Evolutionary conservation across 2,113 vertebrate genomes (phyloP), one percentile per base, ranked within the genome.

Genomic region (Calidris pygmaea): DNA sequence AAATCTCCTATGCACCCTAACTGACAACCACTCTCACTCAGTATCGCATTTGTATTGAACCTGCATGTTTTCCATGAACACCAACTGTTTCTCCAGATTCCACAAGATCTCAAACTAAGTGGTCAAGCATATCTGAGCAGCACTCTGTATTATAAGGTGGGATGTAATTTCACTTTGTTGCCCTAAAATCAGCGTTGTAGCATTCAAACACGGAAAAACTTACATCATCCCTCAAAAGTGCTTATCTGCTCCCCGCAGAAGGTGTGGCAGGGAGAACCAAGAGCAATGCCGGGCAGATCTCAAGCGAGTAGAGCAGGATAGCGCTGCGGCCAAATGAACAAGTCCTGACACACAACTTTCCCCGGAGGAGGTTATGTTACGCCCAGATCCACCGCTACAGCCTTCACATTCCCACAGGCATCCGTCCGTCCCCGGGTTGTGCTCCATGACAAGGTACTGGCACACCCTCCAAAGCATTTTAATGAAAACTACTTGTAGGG

Each of bases 401-500:
- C 84, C 84, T 75, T 50, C 87, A 79, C 59, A 67, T 96, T 96
- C 95, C 93, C 95, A 96, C 68, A 89, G 91, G 89, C 77, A 71
- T 50, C 70, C 17, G 4, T 87, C 84, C 27, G 1, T 60, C 62
- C 87, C 56, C 23, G 68, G 10, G 60, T 29, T 87, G 47, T 1
- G 4, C 81, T 94, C 81, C 77, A 5, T 29, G 89, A 89, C 93
- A 94, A 91, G 87, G 80, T 26, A 89, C 47, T 76, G 77, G 48
- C 87, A 92, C 90, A 87, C 89, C 86, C 92, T 92, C 50, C 73
- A 60, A 79, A 96, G 50, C 53, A 58, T 75, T 86, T 93, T 73
- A 41, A 91, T 65, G 74, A 72, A 90, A 92, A 68, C 32, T 53
- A 58, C 77, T 89, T 23, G 35, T 76, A 91, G 34, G 41, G 27